Conservation (phyloP, 2,888 invertebrate species). For the Clitarchus hookeri region DNA sequence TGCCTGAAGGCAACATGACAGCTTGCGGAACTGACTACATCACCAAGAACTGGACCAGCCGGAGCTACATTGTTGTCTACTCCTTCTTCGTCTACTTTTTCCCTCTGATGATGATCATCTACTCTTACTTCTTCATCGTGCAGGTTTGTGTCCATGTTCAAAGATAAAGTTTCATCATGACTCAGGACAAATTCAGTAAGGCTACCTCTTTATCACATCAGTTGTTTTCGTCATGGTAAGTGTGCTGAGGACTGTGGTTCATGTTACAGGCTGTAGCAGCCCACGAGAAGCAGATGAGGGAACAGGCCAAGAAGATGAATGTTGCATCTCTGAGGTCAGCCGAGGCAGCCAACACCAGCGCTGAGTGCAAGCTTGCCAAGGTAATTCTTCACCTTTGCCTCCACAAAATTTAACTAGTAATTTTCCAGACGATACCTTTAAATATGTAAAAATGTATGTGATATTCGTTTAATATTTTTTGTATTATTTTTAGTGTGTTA, state of each 20-base stretch:
- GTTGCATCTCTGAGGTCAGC: conserved; percentile 83
- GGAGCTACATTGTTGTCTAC: conserved; percentile 80
- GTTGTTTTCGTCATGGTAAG: too few species aligned
- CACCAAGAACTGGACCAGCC: conserved; percentile 72
- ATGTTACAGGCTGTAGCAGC: conserved; percentile 70
- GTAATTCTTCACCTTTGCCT: conserved; percentile 49
- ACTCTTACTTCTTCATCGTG: conserved; percentile 87
- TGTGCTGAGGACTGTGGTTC: neutral
- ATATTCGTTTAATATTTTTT: too few species aligned
- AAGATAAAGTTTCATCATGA: neutral
- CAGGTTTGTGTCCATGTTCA: conserved; percentile 59
- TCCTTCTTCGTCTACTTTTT: conserved; percentile 77
- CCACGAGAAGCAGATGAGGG: conserved; percentile 85
- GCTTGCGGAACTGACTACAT: conserved; percentile 91
- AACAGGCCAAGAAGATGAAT: conserved; percentile 94
- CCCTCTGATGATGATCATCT: conserved; percentile 79
- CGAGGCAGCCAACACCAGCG: conserved; percentile 76
- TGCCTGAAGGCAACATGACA: conserved; percentile 93
- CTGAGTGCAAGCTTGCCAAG: conserved; percentile 86
- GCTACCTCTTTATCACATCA: conserved; percentile 28
- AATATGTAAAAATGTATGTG: too few species aligned
- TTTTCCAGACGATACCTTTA: neutral
- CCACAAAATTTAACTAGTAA: neutral
- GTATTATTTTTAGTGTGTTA: too few species aligned
- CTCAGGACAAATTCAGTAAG: too few species aligned